A percentile compares a stretch with the other conserved stretches of the same genome.
Evolutionary conservation across 1,140 invertebrate species (phyloP).

Genomic region (Contarinia nasturtii): DNA sequence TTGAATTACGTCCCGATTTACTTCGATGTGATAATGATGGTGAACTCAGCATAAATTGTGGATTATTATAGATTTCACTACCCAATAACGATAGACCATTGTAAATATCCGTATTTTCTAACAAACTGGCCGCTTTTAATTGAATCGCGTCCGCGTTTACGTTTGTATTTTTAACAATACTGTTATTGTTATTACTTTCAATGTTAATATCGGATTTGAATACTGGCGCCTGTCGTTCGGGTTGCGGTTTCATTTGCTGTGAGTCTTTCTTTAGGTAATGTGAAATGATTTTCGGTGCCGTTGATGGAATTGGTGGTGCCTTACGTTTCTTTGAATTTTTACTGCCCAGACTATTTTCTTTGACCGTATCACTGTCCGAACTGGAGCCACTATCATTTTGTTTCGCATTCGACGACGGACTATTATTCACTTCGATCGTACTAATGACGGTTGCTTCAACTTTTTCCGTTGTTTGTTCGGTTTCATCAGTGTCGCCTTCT

Average conservation of each 20-base stretch:
- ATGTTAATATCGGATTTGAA: background rate
- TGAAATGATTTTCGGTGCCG: slow-evolving; percentile 4
- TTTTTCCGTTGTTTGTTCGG: no score
- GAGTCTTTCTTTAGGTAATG: slow-evolving; percentile 6
- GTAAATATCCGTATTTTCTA: background rate
- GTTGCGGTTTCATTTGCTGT: background rate
- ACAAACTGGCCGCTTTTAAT: no score
- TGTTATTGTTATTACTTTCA: background rate
- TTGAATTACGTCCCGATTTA: slow-evolving; percentile 8
- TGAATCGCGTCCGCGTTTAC: background rate
- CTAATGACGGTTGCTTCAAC: no score
- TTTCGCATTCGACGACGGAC: no score
- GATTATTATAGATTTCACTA: slow-evolving; percentile 22
- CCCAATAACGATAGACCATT: slow-evolving; percentile 1
- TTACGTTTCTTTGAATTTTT: slow-evolving; percentile 1
- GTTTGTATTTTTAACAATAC: background rate
- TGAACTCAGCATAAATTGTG: slow-evolving; percentile 20
- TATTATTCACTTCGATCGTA: no score
- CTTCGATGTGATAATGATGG: slow-evolving; percentile 14
- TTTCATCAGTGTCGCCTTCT: background rate
- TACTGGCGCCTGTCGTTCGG: background rate
- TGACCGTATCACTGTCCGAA: slow-evolving; percentile 1
- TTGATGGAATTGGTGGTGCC: slow-evolving; percentile 10
- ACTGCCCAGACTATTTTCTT: background rate
- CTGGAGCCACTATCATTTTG: background rate